Evolutionary conservation across 2,113 vertebrate genomes (phyloP).

Genomic region (Caranx ignobilis): DNA sequence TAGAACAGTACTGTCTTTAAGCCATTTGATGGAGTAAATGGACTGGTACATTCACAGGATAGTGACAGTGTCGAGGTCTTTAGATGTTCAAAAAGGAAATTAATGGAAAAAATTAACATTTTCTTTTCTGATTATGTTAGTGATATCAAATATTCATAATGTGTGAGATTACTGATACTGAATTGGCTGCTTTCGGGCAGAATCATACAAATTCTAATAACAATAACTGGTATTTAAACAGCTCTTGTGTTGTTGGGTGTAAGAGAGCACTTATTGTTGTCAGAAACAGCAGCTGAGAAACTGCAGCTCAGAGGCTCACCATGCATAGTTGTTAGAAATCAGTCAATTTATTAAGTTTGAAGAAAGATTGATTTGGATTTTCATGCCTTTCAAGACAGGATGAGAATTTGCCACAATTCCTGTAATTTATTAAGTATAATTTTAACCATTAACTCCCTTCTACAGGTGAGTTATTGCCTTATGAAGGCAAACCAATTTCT

Average conservation of each 20-base stretch:
- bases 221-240: no score
- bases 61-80: no score
- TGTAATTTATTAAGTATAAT: not conserved
- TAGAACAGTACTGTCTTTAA: no score
- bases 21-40: no score
- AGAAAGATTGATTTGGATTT: constrained; percentile 43
- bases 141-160: not conserved
- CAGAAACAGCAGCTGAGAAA: constrained; percentile 25
- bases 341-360: constrained; percentile 20
- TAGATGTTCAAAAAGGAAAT: not conserved
- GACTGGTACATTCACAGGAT: no score
- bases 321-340: constrained; percentile 63
- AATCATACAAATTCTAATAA: no score
- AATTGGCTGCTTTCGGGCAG: not conserved
- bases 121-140: not conserved
- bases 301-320: constrained; percentile 20
- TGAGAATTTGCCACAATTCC: constrained; percentile 29
- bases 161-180: not conserved
- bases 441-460: not conserved
- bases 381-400: constrained; percentile 71
- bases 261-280: constrained; percentile 8
- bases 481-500: not conserved
- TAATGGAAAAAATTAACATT: no score
- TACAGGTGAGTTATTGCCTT: not conserved
- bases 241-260: not conserved